Evolutionary conservation across 2,797 vertebrate species (phyloP).

Genomic region (Oreortyx pictus): DNA sequence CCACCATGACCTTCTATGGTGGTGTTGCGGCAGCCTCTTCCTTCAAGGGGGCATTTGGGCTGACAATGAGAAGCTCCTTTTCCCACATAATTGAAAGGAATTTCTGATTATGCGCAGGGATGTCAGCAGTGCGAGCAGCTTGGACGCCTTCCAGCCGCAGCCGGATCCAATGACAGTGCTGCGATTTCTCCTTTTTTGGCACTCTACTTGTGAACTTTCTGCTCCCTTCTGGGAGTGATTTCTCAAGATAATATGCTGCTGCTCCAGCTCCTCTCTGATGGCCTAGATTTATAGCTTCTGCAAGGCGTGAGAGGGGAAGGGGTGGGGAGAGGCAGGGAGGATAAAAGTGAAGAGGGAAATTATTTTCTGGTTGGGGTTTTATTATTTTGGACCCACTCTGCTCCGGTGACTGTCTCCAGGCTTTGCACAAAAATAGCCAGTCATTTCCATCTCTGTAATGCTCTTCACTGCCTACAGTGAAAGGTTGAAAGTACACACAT

Average conservation of each 20-base stretch:
- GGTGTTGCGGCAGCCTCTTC: slow-evolving; percentile 66
- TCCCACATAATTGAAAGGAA: slow-evolving; percentile 82
- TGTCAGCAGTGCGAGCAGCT: slow-evolving; percentile 76
- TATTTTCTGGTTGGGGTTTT: slow-evolving; percentile 58
- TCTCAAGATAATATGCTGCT: slow-evolving; percentile 74
- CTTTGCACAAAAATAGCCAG: slow-evolving; percentile 51
- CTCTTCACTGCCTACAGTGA: slow-evolving; percentile 54
- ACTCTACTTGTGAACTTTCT: slow-evolving; percentile 76
- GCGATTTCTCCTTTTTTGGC: slow-evolving; percentile 65
- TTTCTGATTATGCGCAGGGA: slow-evolving; percentile 81
- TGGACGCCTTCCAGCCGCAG: slow-evolving; percentile 77
- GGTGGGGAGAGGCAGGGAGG: slow-evolving; percentile 23
- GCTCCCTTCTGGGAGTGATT: slow-evolving; percentile 78
- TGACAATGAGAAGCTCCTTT: slow-evolving; percentile 79
- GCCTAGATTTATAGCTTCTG: slow-evolving; percentile 60
- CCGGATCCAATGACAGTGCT: slow-evolving; percentile 67
- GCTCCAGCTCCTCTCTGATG: slow-evolving; percentile 69
- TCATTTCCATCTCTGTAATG: slow-evolving; percentile 60
- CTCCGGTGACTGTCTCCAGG: slow-evolving; percentile 25
- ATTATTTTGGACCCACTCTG: slow-evolving; percentile 32
- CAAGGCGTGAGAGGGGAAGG: slow-evolving; percentile 29
- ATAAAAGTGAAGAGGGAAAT: slow-evolving; percentile 58
- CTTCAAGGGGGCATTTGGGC: slow-evolving; percentile 74
- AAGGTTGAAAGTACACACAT: slow-evolving; percentile 73
- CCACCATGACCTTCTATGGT: slow-evolving; percentile 68